These are phyloP conservation scores for Acridotheres tristis DNA, from an alignment of 2,797 vertebrate genomes.

Conservation along the genomic window DNA sequence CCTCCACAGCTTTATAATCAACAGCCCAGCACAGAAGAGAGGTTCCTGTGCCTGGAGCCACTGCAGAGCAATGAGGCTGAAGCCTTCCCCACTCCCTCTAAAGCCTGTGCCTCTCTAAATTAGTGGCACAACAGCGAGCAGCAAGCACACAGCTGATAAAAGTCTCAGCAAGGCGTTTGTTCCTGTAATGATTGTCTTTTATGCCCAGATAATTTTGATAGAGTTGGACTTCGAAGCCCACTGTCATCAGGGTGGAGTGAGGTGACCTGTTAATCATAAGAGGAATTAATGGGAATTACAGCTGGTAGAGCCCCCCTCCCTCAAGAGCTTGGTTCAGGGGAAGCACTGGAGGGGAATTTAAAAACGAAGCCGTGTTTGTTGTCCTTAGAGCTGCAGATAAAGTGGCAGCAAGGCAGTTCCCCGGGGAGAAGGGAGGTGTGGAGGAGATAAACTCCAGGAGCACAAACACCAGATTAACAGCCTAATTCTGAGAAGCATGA, in stretches of 20 bases:
- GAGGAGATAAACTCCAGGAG: constrained; percentile 5
- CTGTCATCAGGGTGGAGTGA: constrained; percentile 46
- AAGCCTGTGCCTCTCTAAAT: not conserved
- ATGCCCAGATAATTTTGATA: constrained; percentile 68
- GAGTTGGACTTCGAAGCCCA: constrained; percentile 29
- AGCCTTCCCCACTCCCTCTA: not conserved
- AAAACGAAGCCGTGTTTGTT: not conserved
- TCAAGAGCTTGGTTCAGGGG: constrained; percentile 27
- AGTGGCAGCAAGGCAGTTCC: not conserved
- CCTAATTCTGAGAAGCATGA: not conserved
- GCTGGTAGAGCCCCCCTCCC: not conserved
- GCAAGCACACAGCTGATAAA: constrained; percentile 28
- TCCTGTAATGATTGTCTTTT: constrained; percentile 44
- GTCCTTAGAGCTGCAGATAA: constrained; percentile 63
- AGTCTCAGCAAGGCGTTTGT: constrained; percentile 21
- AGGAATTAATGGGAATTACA: constrained; percentile 65
- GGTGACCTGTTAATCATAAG: constrained; percentile 69
- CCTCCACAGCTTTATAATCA: constrained; percentile 32
- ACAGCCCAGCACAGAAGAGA: not conserved
- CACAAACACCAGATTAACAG: constrained; percentile 18
- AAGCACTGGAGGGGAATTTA: not conserved
- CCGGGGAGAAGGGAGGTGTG: not conserved
- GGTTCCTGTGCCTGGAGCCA: not conserved
- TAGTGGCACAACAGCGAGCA: not conserved
- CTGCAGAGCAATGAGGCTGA: not conserved